Percentiles rank a stretch among this genome's conserved stretches.
phyloP scores from a whole-genome alignment of 2,888 invertebrate species.

The Sesamia inferens region DNA sequence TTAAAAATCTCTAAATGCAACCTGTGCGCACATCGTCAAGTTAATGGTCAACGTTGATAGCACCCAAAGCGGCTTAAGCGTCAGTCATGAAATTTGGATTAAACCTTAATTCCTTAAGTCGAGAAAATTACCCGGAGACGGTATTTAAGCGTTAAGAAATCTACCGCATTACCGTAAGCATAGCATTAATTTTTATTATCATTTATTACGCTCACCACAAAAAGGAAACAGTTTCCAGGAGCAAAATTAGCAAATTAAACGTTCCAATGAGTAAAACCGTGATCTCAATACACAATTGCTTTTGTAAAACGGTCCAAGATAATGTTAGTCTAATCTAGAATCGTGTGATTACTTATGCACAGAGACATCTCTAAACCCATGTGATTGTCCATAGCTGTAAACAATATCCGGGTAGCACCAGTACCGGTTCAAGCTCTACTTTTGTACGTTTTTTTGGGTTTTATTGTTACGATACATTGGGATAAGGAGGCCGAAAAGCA shows the following conservation, averaged over 20 bases:
- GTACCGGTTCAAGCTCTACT: slow-evolving; percentile 40
- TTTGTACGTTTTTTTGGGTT: slow-evolving; percentile 7
- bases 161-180: slow-evolving; percentile 8
- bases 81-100: slow-evolving; percentile 55
- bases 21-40: slow-evolving; percentile 16
- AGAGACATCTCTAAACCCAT: slow-evolving; percentile 33
- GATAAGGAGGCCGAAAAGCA: not conserved
- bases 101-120: slow-evolving; percentile 40
- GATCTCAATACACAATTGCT: not conserved
- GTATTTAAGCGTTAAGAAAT: slow-evolving; percentile 27
- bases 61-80: slow-evolving; percentile 44
- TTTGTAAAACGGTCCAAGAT: slow-evolving; percentile 1
- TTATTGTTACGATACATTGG: slow-evolving; percentile 14
- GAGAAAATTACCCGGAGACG: slow-evolving; percentile 32
- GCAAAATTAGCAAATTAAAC: not conserved
- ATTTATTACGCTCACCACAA: not conserved
- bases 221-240: not conserved
- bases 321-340: slow-evolving; percentile 38
- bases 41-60: slow-evolving; percentile 17
- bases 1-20: slow-evolving; percentile 2
- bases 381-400: slow-evolving; percentile 41
- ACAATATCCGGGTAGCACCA: slow-evolving; percentile 50
- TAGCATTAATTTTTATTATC: not conserved
- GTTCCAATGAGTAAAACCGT: not conserved
- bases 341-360: slow-evolving; percentile 49